Evolutionary conservation across 30 jellyfish, hydroid and myxozoan genomes (phyloP).

Genomic region (Mastigias papua): DNA sequence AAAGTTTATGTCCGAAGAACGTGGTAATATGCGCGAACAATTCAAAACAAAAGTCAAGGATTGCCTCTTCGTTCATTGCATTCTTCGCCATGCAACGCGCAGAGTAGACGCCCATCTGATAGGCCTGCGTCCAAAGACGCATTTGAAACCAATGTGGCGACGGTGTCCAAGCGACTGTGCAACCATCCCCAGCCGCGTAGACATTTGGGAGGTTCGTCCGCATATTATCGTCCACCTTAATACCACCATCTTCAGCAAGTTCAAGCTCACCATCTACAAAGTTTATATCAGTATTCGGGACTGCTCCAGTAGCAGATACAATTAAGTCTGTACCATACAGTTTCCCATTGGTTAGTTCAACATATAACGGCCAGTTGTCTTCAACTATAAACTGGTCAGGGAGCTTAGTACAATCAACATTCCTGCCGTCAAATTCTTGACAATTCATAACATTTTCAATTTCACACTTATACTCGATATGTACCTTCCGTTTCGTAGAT

Average conservation of each 20-base stretch:
- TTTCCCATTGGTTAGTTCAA: constrained; percentile 74
- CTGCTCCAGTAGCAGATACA: constrained; percentile 92
- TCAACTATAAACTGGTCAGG: background rate
- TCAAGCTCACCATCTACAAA: constrained; percentile 41
- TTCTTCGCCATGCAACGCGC: constrained; percentile 83
- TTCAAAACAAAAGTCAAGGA: constrained; percentile 93
- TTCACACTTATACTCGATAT: constrained; percentile 77
- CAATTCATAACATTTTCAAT: constrained; percentile 25
- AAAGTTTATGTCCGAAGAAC: constrained; percentile 90
- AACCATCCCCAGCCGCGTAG: constrained; percentile 96
- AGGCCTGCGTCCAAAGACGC: constrained; percentile 99
- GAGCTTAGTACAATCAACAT: constrained; percentile 18
- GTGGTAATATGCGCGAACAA: constrained; percentile 93
- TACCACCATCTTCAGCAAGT: constrained; percentile 80
- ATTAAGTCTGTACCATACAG: constrained; percentile 80
- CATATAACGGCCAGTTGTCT: constrained; percentile 51
- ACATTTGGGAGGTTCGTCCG: constrained; percentile 77
- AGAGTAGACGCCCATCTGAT: constrained; percentile 90
- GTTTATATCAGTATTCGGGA: constrained; percentile 69
- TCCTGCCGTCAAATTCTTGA: background rate
- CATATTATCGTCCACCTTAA: constrained; percentile 88
- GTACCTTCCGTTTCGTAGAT: constrained; percentile 30
- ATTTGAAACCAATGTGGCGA: constrained; percentile 93
- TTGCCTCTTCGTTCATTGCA: constrained; percentile 27
- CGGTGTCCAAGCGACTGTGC: constrained; percentile 73